Percentiles rank a stretch among this genome's conserved stretches.
Evolutionary conservation across 2,797 vertebrate species (phyloP).

Genomic region (Semaprochilodus insignis): DNA sequence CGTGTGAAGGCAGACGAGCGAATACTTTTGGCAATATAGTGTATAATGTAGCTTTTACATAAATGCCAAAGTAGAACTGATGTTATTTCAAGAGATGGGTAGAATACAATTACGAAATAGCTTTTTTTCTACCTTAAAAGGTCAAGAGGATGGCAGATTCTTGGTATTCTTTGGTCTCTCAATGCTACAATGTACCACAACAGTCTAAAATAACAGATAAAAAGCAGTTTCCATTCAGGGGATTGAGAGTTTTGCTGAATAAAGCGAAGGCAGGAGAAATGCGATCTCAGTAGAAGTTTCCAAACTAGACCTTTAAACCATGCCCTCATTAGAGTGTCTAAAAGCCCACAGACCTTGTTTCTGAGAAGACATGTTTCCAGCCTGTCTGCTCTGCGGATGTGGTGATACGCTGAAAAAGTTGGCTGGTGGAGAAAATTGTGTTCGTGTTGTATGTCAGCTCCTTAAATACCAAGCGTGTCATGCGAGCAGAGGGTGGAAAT

Average conservation of each 20-base stretch:
- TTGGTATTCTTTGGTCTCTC: not conserved
- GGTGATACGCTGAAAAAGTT: constrained; percentile 36
- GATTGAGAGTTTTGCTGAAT: constrained; percentile 8
- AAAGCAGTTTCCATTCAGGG: constrained; percentile 1
- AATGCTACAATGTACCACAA: not conserved
- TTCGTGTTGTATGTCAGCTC: constrained; percentile 50
- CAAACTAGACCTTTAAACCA: constrained; percentile 41
- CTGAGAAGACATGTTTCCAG: constrained; percentile 32
- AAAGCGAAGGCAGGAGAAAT: constrained; percentile 26
- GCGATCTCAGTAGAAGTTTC: constrained; percentile 35
- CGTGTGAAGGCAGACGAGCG: too few relatives aligned
- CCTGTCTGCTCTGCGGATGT: constrained; percentile 27
- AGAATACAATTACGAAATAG: too few relatives aligned
- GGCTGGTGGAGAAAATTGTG: constrained; percentile 42
- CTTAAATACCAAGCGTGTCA: constrained; percentile 64
- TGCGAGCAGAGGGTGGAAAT: constrained; percentile 57
- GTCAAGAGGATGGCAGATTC: too few relatives aligned
- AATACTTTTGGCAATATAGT: too few relatives aligned
- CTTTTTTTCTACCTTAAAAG: too few relatives aligned
- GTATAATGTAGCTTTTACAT: too few relatives aligned
- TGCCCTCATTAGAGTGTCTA: constrained; percentile 47
- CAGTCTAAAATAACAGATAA: not conserved
- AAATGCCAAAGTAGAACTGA: too few relatives aligned
- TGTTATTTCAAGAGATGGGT: too few relatives aligned
- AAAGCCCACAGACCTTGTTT: constrained; percentile 51